Evolutionary conservation across 2,888 invertebrate genomes (phyloP).

Genomic region (Tetragonula carbonaria): DNA sequence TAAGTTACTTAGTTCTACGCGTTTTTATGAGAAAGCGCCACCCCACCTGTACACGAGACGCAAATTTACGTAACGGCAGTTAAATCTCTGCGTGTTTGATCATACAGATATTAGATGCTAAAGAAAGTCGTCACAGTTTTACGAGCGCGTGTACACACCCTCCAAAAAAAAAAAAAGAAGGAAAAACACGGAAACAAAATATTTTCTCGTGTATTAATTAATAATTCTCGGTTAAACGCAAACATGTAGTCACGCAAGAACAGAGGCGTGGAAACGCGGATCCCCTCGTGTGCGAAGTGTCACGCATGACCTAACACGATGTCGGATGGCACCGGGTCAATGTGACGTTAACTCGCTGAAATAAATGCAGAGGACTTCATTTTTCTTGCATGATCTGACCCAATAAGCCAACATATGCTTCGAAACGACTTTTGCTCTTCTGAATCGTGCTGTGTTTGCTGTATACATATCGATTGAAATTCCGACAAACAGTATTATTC

Average conservation of each 20-base stretch:
- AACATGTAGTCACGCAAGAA: slow-evolving; percentile 14
- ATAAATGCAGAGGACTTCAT: neutral
- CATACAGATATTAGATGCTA: neutral
- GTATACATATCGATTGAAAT: too few relatives aligned
- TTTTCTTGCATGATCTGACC: neutral
- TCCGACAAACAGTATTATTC: too few relatives aligned
- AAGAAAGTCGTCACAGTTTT: neutral
- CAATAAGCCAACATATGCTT: too few relatives aligned
- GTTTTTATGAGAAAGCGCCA: neutral
- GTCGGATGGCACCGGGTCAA: slow-evolving; percentile 15
- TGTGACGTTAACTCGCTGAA: slow-evolving; percentile 2
- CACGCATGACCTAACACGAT: slow-evolving; percentile 21
- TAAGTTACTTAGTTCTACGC: neutral
- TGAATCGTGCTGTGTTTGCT: too few relatives aligned
- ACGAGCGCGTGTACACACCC: neutral
- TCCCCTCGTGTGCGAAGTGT: neutral
- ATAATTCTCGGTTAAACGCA: slow-evolving; percentile 4
- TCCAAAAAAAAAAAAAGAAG: neutral
- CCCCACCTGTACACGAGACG: neutral
- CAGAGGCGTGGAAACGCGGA: neutral
- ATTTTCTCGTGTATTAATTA: slow-evolving; percentile 13
- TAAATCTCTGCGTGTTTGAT: neutral
- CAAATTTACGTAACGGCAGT: neutral
- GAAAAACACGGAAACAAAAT: neutral
- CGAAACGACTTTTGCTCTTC: too few relatives aligned